A percentile compares a stretch with the other conserved stretches of the same genome.
phyloP scores from a whole-genome alignment of 2,113 vertebrate species.

The Parotia lawesii region DNA sequence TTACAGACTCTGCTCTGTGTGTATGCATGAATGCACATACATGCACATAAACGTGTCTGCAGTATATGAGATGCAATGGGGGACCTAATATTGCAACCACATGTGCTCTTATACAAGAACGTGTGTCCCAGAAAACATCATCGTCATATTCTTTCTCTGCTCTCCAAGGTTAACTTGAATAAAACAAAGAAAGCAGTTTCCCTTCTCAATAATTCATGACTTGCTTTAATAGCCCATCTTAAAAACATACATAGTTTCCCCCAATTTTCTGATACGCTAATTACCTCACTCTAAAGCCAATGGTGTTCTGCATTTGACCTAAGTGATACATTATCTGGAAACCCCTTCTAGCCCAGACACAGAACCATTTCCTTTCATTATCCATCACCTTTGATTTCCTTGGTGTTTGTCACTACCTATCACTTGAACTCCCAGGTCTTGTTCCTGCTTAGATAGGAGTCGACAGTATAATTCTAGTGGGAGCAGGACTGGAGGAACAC shows the following conservation, averaged over 20 bases:
- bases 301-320: conserved; percentile 60
- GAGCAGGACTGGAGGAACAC: background rate
- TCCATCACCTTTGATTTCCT: conserved; percentile 44
- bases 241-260: conserved; percentile 66
- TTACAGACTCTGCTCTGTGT: background rate
- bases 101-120: background rate
- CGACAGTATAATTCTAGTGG: background rate
- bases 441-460: background rate
- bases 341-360: conserved; percentile 8
- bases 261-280: conserved; percentile 68
- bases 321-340: conserved; percentile 52
- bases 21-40: background rate
- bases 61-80: background rate
- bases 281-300: conserved; percentile 66
- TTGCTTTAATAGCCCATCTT: conserved; percentile 60
- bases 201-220: conserved; percentile 59
- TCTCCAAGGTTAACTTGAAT: conserved; percentile 53
- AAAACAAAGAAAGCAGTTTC: conserved; percentile 59
- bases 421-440: conserved; percentile 8
- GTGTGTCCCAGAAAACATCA: background rate
- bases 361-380: conserved; percentile 27
- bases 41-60: background rate
- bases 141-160: background rate
- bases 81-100: background rate
- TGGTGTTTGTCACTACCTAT: conserved; percentile 28